Base-by-base conservation (phyloP, 2,888 invertebrate genomes). In the Rhamphomyia laevipes region DNA sequence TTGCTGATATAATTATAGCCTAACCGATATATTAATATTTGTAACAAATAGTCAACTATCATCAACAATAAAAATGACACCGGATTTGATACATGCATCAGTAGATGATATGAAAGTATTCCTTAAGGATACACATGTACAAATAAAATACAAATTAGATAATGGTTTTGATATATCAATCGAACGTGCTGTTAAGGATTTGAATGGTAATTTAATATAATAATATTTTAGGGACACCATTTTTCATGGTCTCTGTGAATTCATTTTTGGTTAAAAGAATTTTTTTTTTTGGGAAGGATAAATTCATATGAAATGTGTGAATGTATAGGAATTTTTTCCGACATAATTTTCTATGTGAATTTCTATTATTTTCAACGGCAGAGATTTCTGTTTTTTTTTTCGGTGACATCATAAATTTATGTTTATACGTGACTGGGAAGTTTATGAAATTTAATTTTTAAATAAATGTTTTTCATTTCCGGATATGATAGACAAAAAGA, bases 1-100 rank as follows among this genome's bases (percentile, higher is more conserved):
- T 11, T 18, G 21, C 15, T 11, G 2, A 16, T 21, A 16, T 40
- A 15, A n/a, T 46, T 46, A 21, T n/a, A 46, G 27, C 18, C 27
- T 33, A 31, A 30, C 18, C 55, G 73, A 78, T 60, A 66, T 75
- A 43, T 72, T 77, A 55, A 78, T 82, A 71, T 72, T 82, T 58
- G 71, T 77, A 54, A 77, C 77, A 58, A 82, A 82, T 65, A 78
- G 80, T 62, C 75, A 77, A 56, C 71, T 80, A 49, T 73, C 77
- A 43, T 64, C 68, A 48, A 76, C 78, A 21, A 70, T 81, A 52
- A 70, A 74, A 51, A 73, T 72, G 61, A 71, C 77, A 46, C 76
- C 78, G 40, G 66, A 71, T 51, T 73, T 75, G 53, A 65, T 77
- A 48, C 72, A 75, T 58, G 72, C 76, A 16, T 76, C 78, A 33